Conservation (phyloP, 2,113 vertebrate genomes). For the Electrona antarctica region DNA sequence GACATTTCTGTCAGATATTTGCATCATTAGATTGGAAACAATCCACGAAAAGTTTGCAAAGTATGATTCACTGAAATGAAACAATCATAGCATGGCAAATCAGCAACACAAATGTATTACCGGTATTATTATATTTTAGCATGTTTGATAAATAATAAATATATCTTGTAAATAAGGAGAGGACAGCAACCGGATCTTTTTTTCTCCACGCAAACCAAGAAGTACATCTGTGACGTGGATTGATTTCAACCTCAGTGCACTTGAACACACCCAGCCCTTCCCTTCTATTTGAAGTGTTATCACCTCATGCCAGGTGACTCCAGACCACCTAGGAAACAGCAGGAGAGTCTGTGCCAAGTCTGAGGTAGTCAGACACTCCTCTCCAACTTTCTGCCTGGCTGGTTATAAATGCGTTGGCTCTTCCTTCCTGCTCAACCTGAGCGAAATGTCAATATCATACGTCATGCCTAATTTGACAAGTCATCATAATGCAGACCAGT, state of each 20-base stretch:
- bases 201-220: constrained; percentile 22
- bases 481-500: constrained; percentile 32
- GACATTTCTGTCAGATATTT: too few species aligned
- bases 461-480: constrained; percentile 39
- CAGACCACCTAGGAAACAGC: constrained; percentile 62
- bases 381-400: constrained; percentile 49
- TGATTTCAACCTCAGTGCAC: constrained; percentile 53
- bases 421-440: constrained; percentile 44
- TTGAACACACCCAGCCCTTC: constrained; percentile 45
- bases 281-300: constrained; percentile 47
- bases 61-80: too few species aligned
- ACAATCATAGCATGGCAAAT: too few species aligned
- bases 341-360: constrained; percentile 50
- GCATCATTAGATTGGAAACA: too few species aligned
- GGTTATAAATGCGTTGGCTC: constrained; percentile 35
- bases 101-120: too few species aligned
- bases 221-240: constrained; percentile 23
- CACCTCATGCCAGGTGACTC: constrained; percentile 59
- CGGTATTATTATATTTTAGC: too few species aligned
- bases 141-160: too few species aligned
- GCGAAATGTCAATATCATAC: constrained; percentile 35
- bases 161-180: too few species aligned
- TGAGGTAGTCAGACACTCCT: constrained; percentile 45
- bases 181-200: not conserved
- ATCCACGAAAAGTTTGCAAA: too few species aligned